These are phyloP conservation scores for Leucozona laternaria DNA, from an alignment of 2,888 invertebrate species.

Conservation along the genomic window DNA sequence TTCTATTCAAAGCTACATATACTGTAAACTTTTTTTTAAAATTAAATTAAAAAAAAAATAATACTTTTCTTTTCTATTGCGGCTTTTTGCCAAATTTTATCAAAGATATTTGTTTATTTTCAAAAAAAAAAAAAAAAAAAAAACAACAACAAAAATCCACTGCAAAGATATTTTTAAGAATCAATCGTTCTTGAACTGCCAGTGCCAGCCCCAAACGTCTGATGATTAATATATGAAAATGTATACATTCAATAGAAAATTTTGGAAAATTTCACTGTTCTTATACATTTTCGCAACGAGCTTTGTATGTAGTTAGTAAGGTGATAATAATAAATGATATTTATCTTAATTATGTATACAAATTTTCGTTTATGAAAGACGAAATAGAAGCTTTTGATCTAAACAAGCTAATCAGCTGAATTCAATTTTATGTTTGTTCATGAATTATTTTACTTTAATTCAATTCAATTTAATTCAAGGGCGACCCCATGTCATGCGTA, in stretches of 20 bases:
- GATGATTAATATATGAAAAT: conserved; percentile 1
- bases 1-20: conserved; percentile 17
- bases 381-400: neutral
- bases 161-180: conserved; percentile 20
- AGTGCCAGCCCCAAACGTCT: neutral
- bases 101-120: conserved; percentile 24
- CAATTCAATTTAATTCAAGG: conserved; percentile 22
- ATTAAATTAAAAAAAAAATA: neutral
- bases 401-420: neutral
- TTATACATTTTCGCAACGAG: neutral
- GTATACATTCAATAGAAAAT: neutral
- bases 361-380: neutral
- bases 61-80: conserved; percentile 3
- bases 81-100: conserved; percentile 29
- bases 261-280: neutral
- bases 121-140: neutral
- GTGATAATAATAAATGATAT: neutral
- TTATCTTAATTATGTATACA: neutral
- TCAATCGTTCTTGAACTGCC: conserved; percentile 32
- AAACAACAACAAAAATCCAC: neutral
- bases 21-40: neutral
- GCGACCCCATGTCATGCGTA: conserved; percentile 7
- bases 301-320: neutral
- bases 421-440: neutral
- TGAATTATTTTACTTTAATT: neutral